These are phyloP conservation scores for Chinchilla lanigera DNA, from an alignment of 2,113 vertebrate genomes.

Conservation along the genomic window DNA sequence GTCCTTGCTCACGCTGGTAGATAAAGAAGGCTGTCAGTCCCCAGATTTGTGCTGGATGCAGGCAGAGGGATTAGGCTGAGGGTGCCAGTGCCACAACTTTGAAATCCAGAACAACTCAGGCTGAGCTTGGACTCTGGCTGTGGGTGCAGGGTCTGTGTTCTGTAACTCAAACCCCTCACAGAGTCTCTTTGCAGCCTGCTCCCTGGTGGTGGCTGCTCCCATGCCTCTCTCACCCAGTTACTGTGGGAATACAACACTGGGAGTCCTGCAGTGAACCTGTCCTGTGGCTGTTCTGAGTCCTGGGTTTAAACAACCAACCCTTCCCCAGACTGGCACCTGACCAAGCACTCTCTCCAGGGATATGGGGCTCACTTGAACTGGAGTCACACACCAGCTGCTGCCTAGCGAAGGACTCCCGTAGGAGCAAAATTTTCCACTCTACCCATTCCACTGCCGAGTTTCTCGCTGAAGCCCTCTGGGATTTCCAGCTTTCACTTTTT, in stretches of 20 bases:
- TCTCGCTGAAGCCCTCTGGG: neutral
- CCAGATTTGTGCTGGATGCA: neutral
- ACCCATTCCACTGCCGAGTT: neutral
- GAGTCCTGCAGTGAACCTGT: neutral
- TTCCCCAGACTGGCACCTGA: neutral
- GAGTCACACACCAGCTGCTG: neutral
- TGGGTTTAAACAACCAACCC: neutral
- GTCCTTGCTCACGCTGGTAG: neutral
- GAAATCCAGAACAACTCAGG: neutral
- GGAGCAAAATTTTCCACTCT: neutral
- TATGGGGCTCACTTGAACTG: neutral
- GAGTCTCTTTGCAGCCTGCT: neutral
- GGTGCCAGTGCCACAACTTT: neutral
- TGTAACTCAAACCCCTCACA: neutral
- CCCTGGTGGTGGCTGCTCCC: neutral
- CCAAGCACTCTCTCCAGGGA: neutral
- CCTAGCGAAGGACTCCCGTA: neutral
- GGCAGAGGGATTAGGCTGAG: neutral
- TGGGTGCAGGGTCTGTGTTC: neutral
- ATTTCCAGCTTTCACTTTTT: neutral
- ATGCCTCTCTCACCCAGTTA: neutral
- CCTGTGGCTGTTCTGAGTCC: neutral
- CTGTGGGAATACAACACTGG: neutral
- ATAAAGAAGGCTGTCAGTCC: neutral
- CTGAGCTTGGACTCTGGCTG: neutral